A percentile compares a stretch with the other conserved stretches of the same genome.
These are phyloP conservation scores for Agrypnia vestita DNA, from an alignment of 1,140 invertebrate species.

Conservation along the genomic window DNA sequence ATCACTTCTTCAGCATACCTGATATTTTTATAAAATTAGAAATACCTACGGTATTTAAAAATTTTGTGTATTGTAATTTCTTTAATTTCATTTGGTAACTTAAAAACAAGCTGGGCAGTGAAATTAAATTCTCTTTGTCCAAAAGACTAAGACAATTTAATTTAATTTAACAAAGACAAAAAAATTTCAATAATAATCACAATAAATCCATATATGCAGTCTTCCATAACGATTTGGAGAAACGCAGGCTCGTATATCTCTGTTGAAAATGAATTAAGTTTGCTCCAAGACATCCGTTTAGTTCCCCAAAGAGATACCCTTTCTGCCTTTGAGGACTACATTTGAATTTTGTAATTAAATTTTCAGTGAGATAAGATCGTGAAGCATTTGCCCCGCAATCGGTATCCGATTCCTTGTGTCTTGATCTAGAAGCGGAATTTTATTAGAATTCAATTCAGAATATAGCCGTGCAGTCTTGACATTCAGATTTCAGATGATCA, in stretches of 20 bases:
- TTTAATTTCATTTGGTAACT: no score
- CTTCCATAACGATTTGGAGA: not conserved
- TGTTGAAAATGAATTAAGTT: constrained; percentile 27
- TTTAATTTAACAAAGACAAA: no score
- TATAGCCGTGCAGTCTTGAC: not conserved
- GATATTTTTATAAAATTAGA: no score
- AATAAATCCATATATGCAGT: no score
- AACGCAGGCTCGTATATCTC: not conserved
- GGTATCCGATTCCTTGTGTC: not conserved
- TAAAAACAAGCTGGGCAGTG: no score
- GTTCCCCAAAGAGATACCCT: constrained; percentile 2
- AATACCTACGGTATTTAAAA: no score
- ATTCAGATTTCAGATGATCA: no score
- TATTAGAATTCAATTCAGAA: not conserved
- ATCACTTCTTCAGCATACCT: no score
- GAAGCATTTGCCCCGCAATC: constrained; percentile 14
- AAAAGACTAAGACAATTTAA: no score
- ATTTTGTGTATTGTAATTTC: no score
- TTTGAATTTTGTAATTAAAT: constrained; percentile 45
- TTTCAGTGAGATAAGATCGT: constrained; percentile 15
- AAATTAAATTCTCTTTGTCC: no score
- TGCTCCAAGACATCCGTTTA: constrained; percentile 4
- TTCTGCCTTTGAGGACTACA: constrained; percentile 18
- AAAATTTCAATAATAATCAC: no score
- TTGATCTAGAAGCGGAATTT: not conserved